Evolutionary conservation across 2,797 vertebrate genomes (phyloP), one percentile per base, ranked within the genome.

Genomic region (Acanthopagrus latus): DNA sequence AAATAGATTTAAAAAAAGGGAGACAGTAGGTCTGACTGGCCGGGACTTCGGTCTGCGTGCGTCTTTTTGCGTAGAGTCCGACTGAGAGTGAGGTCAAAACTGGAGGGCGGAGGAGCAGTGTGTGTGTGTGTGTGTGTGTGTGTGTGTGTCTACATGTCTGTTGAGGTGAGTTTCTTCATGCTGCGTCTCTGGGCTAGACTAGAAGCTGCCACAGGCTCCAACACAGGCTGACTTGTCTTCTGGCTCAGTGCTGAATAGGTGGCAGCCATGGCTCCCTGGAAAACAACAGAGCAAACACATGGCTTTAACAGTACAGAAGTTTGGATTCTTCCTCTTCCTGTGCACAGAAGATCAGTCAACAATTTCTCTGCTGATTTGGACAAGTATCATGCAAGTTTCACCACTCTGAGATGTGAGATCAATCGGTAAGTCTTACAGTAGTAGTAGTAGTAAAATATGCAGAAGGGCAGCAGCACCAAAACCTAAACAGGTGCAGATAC

Each of bases 151-250:
- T 97, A 99, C 93, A 99, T 97, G 95, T 97, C 98, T 78, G 97
- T 98, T 81, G 98, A 98, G 70, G 97, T 98, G 94, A 96, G 95
- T 83, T 99, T 99, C 96, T 99, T 99, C 97, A 99, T 98, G 94
- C 96, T 97, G 89, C 97, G 95, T 87, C 97, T 94, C 93, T 99
- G 97, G 93, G 98, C 98, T 93, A 99, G 94, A 91, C 97, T 97
- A 80, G 98, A 99, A 56, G 98, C 97, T 64, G 97, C 97, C 85
- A 99, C 98, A 25, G 98, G 98, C 89, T 99, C 98, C 83, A 99
- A 89, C 88, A 99, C 93, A 38, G 98, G 97, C 92, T 99, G 97
- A 93, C 96, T 97, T 11, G 97, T 96, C 94, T 98, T 98, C 92
- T 97, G 96, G 93, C 97, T 97, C 95, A 99, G 93, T 75, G 96